A percentile compares a stretch with the other conserved stretches of the same genome.
These are phyloP conservation scores for Odontocolon sp. DNA, from an alignment of 2,888 invertebrate species.

Conservation along the genomic window DNA sequence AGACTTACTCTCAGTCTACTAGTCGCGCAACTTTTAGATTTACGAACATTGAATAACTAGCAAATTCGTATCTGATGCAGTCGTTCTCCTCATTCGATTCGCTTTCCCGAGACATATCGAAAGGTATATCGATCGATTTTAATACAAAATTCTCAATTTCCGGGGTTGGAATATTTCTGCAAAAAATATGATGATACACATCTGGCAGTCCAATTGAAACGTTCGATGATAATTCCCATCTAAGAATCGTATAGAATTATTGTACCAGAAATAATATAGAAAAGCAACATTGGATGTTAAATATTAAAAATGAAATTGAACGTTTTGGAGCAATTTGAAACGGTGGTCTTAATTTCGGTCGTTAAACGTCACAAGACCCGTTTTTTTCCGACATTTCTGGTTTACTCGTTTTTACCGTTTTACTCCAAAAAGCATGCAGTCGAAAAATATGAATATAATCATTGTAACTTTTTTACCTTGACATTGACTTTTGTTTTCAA, in stretches of 20 bases:
- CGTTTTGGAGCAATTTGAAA: constrained; percentile 24
- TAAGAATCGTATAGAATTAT: constrained; percentile 28
- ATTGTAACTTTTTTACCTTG: too few relatives aligned
- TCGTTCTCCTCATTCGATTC: constrained; percentile 11
- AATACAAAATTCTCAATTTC: neutral
- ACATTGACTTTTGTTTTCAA: too few relatives aligned
- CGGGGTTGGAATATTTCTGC: constrained; percentile 2
- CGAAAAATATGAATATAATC: too few relatives aligned
- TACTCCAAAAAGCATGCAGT: too few relatives aligned
- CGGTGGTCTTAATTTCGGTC: constrained; percentile 10
- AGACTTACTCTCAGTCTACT: neutral
- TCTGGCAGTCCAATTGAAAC: neutral
- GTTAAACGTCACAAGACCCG: neutral
- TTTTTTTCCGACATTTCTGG: neutral
- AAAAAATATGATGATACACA: neutral
- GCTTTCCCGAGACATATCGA: constrained; percentile 28
- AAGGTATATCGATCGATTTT: too few relatives aligned
- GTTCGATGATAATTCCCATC: neutral
- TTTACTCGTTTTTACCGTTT: neutral
- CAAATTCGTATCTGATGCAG: neutral
- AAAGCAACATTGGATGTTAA: too few relatives aligned
- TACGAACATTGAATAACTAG: constrained; percentile 3
- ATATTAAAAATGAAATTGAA: too few relatives aligned
- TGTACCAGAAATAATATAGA: too few relatives aligned
- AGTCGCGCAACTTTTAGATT: neutral